Base-by-base conservation (phyloP, 2,888 invertebrate genomes). In the Chydorus sphaericus region DNA sequence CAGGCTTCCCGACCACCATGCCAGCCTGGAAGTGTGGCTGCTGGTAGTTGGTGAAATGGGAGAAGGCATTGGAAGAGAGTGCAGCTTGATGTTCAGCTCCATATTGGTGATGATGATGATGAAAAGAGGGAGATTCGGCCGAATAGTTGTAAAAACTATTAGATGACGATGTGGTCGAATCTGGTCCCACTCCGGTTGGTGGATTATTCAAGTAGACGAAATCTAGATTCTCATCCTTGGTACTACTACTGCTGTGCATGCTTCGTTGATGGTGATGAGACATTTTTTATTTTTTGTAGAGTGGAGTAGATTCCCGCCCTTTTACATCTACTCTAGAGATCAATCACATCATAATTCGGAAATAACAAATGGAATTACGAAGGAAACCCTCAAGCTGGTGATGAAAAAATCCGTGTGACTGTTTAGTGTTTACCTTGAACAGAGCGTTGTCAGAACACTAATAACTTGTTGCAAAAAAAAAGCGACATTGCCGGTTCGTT, bases 371-470 rank as follows among this genome's bases (percentile, higher is more conserved):
- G n/a, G n/a, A n/a, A n/a, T n/a, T n/a, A n/a, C n/a, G n/a, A n/a
- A n/a, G n/a, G n/a, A n/a, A n/a, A n/a, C n/a, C n/a, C n/a, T n/a
- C n/a, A n/a, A n/a, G n/a, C n/a, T n/a, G n/a, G n/a, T n/a, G n/a
- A n/a, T n/a, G n/a, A n/a, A n/a, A n/a, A n/a, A n/a, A n/a, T n/a
- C n/a, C n/a, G n/a, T 23, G 2, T 16, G 14, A 3, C 20, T 39
- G 10, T 44, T 44, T 39, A 18, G 23, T 44, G 44, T 44, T 44
- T 44, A 44, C 44, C 28, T 44, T 44, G 28, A 26, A 11, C 23
- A 44, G 28, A 44, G 44, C 44, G 44, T 44, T 44, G 44, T 44
- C 44, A n/a, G n/a, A n/a, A n/a, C n/a, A n/a, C n/a, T n/a, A n/a
- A n/a, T n/a, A 26, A 44, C 44, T 44, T 18, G 44, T 18, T 16